Base-by-base conservation (phyloP, 2,888 invertebrate species). In the Temnothorax rugatulus region DNA sequence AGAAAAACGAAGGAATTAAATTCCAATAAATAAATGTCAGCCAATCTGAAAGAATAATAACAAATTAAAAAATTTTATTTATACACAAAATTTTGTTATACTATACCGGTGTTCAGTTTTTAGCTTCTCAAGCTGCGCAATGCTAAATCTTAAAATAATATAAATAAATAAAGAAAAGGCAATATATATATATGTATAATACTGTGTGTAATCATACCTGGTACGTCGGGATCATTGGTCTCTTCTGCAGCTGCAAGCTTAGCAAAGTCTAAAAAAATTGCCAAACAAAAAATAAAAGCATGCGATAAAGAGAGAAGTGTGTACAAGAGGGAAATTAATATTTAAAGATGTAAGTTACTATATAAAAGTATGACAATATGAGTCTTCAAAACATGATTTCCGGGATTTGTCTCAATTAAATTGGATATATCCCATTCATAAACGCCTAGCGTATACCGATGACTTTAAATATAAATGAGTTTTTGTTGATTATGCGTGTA, bases 201-300 rank as follows among this genome's bases (percentile, higher is more conserved):
- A 76, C 38, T 71, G 25, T 54, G 8, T 52, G 52, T 84, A 66
- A 64, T 64, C 93, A 84, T 94, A 94, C 94, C 94, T 94, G 93
- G 87, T 84, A 84, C 85, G 50, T 94, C 94, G 66, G 89, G 87
- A 88, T 94, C 94, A 83, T 89, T 91, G 88, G 90, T 87, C 41
- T 93, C 94, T 89, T 93, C 94, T 82, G 91, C 92, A 86, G 93
- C 94, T 93, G 93, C 93, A 92, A 94, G 90, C 91, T 94, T 94
- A 94, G 94, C 92, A 93, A 93, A 94, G 93, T 94, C 94, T 94
- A 93, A 91, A 94, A 93, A 92, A 92, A 93, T 90, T 87, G 91
- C 85, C 92, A 93, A 94, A 93, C 91, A 89, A 92, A 93, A 93
- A 86, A 93, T 93, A 93, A 93, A 94, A 94, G 94, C 94, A 93